These are phyloP conservation scores for Misgurnus mizolepis DNA, from an alignment of 2,113 vertebrate species.

Conservation along the genomic window DNA sequence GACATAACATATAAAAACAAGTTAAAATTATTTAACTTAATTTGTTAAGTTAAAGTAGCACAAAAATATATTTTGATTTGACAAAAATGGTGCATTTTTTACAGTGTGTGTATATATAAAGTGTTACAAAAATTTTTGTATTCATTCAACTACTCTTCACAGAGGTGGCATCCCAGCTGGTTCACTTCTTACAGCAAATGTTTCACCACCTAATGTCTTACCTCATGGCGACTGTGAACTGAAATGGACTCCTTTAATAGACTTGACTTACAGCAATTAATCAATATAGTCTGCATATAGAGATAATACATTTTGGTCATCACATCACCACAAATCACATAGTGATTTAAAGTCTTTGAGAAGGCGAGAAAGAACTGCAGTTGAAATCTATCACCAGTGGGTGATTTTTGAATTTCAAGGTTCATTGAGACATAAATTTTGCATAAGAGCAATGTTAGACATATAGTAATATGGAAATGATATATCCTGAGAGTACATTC, in stretches of 20 bases:
- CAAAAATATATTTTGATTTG: too few relatives aligned
- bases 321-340: constrained; percentile 35
- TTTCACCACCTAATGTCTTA: constrained; percentile 53
- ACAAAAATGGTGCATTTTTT: too few relatives aligned
- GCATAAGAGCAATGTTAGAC: constrained; percentile 2
- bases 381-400: not conserved
- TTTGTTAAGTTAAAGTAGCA: too few relatives aligned
- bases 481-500: constrained; percentile 16
- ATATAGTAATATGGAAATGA: constrained; percentile 14
- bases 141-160: constrained; percentile 37
- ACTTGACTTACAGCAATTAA: constrained; percentile 52
- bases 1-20: too few relatives aligned
- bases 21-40: too few relatives aligned
- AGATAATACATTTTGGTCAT: constrained; percentile 24
- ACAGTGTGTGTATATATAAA: too few relatives aligned
- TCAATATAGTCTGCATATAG: constrained; percentile 19
- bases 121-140: not conserved
- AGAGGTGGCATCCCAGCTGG: constrained; percentile 27
- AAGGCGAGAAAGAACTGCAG: constrained; percentile 17
- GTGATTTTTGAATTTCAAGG: constrained; percentile 21
- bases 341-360: constrained; percentile 11
- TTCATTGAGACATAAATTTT: constrained; percentile 19
- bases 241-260: constrained; percentile 56
- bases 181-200: constrained; percentile 40
- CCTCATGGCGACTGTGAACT: constrained; percentile 50